Evolutionary conservation across 2,113 vertebrate genomes (phyloP), one percentile per base, ranked within the genome.

Genomic region (Melanerpes formicivorus): DNA sequence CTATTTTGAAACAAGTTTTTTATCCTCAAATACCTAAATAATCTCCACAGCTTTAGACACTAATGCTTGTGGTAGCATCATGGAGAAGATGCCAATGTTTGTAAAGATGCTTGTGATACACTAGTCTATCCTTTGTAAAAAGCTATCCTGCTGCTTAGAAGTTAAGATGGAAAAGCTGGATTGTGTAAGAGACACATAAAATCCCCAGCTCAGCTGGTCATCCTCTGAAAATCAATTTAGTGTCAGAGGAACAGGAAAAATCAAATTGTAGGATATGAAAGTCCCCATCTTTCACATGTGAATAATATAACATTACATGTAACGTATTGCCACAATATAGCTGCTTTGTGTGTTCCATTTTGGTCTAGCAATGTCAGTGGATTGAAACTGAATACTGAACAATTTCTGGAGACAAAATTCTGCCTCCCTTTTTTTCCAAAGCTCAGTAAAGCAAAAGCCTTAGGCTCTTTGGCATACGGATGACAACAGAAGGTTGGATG

Each of bases 401-500:
- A 52, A 17, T 87, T 88, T 87, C 71, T 79, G 71, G 32, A 81
- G 21, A 82, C 55, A 92, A 66, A 93, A 92, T 87, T 88, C 67
- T 90, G 59, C 48, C 48, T 87, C 26, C 77, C 8, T 27, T 58
- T 79, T 91, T 94, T 93, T 54, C 65, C 74, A 70, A 66, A 87
- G 71, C 86, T 94, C 80, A 42, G 66, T 66, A 70, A 34, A 90
- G 77, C 63, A 70, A 78, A 89, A 84, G 62, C 64, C 84, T 96
- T 76, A 70, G 62, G 73, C 34, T 58, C 94, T 94, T 89, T 97
- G 95, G 91, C 89, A 90, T 27, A 18, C 18, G 27, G 19, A 37
- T 80, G 40, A 42, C 27, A 82, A 88, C 89, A 94, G 95, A 96
- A 96, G 93, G 84, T 60, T 92, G 62, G 79, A 71, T 87, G 84